A percentile compares a stretch with the other conserved stretches of the same genome.
These are phyloP conservation scores for Silvanus unidentatus DNA, from an alignment of 2,888 invertebrate species.

Conservation along the genomic window DNA sequence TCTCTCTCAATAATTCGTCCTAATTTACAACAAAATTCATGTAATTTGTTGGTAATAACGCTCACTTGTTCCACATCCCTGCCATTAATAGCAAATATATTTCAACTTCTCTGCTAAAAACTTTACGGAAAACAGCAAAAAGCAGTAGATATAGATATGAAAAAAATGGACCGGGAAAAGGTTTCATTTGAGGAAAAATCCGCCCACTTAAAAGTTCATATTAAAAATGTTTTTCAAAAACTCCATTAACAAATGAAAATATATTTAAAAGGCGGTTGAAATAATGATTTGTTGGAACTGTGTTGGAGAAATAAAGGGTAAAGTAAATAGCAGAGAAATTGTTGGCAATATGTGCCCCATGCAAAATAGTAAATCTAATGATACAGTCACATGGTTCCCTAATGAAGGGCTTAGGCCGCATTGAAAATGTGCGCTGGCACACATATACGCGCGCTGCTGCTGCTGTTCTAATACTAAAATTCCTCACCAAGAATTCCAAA, in stretches of 20 bases:
- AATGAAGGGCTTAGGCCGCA: slow-evolving; percentile 33
- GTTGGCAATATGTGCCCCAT: slow-evolving; percentile 57
- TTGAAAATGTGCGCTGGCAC: neutral
- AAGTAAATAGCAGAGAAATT: slow-evolving; percentile 52
- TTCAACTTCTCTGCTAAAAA: slow-evolving; percentile 38
- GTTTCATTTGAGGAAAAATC: neutral
- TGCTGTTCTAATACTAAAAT: too few relatives aligned
- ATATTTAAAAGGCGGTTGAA: too few relatives aligned
- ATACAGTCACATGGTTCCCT: slow-evolving; percentile 72
- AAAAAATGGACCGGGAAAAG: neutral
- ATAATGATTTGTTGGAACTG: too few relatives aligned
- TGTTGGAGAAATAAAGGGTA: slow-evolving; percentile 22
- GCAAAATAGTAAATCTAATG: slow-evolving; percentile 72
- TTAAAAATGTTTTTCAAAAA: too few relatives aligned
- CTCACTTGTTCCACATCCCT: slow-evolving; percentile 39
- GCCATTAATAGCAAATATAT: slow-evolving; percentile 35
- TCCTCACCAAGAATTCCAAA: too few relatives aligned
- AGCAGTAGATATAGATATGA: slow-evolving; percentile 5
- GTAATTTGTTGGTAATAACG: slow-evolving; percentile 6
- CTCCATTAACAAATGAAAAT: too few relatives aligned
- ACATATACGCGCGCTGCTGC: too few relatives aligned
- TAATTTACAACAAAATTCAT: too few relatives aligned
- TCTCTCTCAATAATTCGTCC: too few relatives aligned
- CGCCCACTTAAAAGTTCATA: too few relatives aligned
- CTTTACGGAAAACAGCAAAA: slow-evolving; percentile 26